Evolutionary conservation across 30 jellyfish, hydroid and myxozoan genomes (phyloP), one percentile per base, ranked within the genome.

Genomic region (Aurelia sp.): DNA sequence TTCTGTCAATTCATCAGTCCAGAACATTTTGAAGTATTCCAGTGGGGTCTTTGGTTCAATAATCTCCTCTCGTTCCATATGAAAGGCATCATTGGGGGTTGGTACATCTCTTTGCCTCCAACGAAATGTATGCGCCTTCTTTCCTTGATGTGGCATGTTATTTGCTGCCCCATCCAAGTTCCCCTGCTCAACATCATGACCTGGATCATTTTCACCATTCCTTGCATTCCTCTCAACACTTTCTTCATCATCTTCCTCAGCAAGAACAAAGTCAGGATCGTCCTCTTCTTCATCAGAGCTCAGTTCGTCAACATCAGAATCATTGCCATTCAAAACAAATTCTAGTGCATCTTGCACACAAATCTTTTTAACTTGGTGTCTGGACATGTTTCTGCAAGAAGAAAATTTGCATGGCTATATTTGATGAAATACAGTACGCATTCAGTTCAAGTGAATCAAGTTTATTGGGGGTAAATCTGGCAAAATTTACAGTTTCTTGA

Each of bases 261-360:
- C 40, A 53, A 4, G 76, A n/a, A 10, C 57, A 51, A 27, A 20
- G 7, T 33, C 58, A 57, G 31, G 41, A 27, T n/a, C 77, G 22
- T 76, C 78, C 21, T 58, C 87, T 58, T 76, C 87, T 76, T 76
- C 87, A 59, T 76, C 87, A 76, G 78, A 76, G 78, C 55, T 76
- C 31, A 76, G 77, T 18, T 76, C 86, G 13, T 27, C 65, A 51
- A 22, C 78, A 53, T 11, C 87, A n/a, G 87, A 76, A 51, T 33
- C 8, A 47, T 74, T 51, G 7, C 80, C 86, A 51, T 50, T 27
- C 40, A 74, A 31, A 38, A 74, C 62, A 38, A 74, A 50, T 50
- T 74, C 86, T 18, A 47, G 57, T 4, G 82, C 87, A 38, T 76
- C 67, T 17, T 76, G 48, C 15, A 57, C 78, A 50, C 52, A 51